Evolutionary conservation across 2,888 invertebrate genomes (phyloP), one percentile per base, ranked within the genome.

Genomic region (Axea sp.): DNA sequence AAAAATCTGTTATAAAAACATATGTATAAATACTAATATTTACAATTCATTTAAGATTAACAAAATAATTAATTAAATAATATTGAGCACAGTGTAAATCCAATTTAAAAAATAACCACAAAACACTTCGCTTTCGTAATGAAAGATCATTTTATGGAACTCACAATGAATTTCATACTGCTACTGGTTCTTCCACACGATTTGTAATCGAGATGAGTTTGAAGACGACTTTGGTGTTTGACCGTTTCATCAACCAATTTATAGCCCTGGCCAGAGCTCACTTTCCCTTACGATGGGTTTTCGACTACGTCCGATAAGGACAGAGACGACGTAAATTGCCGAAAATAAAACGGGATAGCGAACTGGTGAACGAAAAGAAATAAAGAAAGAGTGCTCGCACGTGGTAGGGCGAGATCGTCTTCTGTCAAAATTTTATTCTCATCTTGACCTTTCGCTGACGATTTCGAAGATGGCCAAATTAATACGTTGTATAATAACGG

Each of bases 91-190:
- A n/a, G n/a, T n/a, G n/a, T n/a, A n/a, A n/a, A n/a, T n/a, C n/a
- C n/a, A n/a, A n/a, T n/a, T n/a, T n/a, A n/a, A n/a, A n/a, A 31
- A n/a, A 17, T 35, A 33, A 39, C 41, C 17, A 30, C 47, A 4
- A 30, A 8, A 5, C 39, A 37, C 24, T 53, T 14, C 3, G 6
- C 19, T 19, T 19, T 19, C 17, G 6, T 26, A 28, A n/a, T 71
- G 22, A 24, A 31, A 24, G 28, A 15, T 28, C 15, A 59, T 33
- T 65, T 31, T 43, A 31, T n/a, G 7, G 22, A 62, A 83, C 83
- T 86, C 79, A 86, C 86, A 76, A 85, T 55, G 79, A 82, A 84
- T 77, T 86, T 85, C 86, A 86, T 86, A 76, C 76, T 81, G 78
- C 41, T 53, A 68, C 51, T 55, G 53, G 31, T 55, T 67, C 31